Base-by-base conservation (phyloP, 2,888 invertebrate genomes). In the Sialis fuliginosa region DNA sequence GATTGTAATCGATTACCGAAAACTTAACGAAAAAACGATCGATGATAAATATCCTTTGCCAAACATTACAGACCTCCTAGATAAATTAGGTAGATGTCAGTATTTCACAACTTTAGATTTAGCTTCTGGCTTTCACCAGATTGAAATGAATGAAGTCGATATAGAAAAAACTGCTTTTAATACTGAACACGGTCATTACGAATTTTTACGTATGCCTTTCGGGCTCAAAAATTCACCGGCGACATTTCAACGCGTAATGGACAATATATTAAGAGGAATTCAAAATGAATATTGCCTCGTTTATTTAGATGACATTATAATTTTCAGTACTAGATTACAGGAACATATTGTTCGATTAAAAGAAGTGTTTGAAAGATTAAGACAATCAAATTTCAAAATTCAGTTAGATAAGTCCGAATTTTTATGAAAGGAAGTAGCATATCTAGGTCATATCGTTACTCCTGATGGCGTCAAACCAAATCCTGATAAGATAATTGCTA, bases 101-200 rank as follows among this genome's bases (percentile, higher is more conserved):
- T n/a, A n/a, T n/a, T n/a, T n/a, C n/a, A n/a, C n/a, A n/a, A n/a
- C n/a, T n/a, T n/a, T n/a, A 4, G 59, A 62, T 47, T 45, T 60
- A 6, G 56, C 58, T 1, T 53, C 51, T 31, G 60, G 59, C 1
- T 62, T 58, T 42, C 56, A 57, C 43, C 60, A 62, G 46, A 58
- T 62, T 3, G 54, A 55, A n/a, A 48, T 61, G 41, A 46, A 53
- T 9, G 35, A 45, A 34, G 49, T 52, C 6, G 54, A 56, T 30
- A 52, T 53, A 22, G n/a, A 40, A 46, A 61, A 59, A 51, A 61
- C 60, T 1, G 57, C 58, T 2, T 58, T 59, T 48, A 52, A 48
- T 2, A 50, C 51, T 4, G 54, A 56, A 37, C 50, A 54, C 33
- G 55, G 57, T 4, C 57, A 58, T 46, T 53, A 54, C 32, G 55